These are phyloP conservation scores for Dasysyrphus tricinctus DNA, from an alignment of 2,888 invertebrate species.

Conservation along the genomic window DNA sequence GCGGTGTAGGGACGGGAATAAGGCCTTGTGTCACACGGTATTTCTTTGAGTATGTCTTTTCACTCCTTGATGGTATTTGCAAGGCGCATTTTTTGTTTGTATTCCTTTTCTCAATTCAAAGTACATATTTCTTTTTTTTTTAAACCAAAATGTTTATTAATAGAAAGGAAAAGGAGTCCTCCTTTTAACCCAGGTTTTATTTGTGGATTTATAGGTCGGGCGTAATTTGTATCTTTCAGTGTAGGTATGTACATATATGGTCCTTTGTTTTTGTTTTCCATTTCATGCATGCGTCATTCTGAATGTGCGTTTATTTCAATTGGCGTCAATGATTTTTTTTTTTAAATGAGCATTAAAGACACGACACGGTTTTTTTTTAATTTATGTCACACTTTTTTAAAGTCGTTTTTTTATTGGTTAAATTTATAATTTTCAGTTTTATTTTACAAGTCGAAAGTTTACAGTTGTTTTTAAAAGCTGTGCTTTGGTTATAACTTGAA, in stretches of 20 bases:
- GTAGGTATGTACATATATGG: not conserved
- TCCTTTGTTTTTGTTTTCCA: not conserved
- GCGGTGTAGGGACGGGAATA: slow-evolving; percentile 1
- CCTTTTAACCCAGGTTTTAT: slow-evolving; percentile 55
- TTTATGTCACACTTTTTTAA: slow-evolving; percentile 32
- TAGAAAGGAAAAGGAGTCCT: slow-evolving; percentile 59
- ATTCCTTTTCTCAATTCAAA: slow-evolving; percentile 11
- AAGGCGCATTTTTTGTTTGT: not conserved
- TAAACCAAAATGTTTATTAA: slow-evolving; percentile 64
- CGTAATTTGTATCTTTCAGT: slow-evolving; percentile 55
- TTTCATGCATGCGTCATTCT: slow-evolving; percentile 15
- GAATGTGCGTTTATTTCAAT: slow-evolving; percentile 60
- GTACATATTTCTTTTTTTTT: not conserved
- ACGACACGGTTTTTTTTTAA: slow-evolving; percentile 17
- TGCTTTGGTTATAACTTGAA: not conserved
- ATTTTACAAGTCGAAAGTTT: not conserved
- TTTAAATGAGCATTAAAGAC: slow-evolving; percentile 26
- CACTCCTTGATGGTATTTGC: slow-evolving; percentile 21
- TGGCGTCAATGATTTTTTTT: slow-evolving; percentile 51
- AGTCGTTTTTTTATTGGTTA: slow-evolving; percentile 30
- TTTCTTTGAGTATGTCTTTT: slow-evolving; percentile 24
- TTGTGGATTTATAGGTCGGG: slow-evolving; percentile 73
- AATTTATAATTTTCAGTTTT: slow-evolving; percentile 7
- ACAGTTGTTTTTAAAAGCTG: not conserved
- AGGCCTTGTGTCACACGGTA: slow-evolving; percentile 32